A percentile compares a stretch with the other conserved stretches of the same genome.
phyloP scores from a whole-genome alignment of 2,797 vertebrate species.

The Knipowitschia caucasica region DNA sequence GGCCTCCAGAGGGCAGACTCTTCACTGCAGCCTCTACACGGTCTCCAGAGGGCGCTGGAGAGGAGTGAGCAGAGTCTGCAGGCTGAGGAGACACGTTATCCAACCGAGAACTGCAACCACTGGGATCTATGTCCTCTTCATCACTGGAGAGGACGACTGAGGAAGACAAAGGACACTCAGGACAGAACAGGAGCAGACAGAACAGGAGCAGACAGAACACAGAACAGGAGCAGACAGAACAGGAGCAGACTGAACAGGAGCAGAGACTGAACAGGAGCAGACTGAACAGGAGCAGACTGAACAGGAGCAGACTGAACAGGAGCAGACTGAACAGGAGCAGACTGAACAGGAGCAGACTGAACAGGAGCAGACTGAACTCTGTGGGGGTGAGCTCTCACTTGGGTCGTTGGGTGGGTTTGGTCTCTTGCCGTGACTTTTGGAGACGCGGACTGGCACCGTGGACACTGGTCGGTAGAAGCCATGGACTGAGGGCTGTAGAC shows the following conservation, averaged over 20 bases:
- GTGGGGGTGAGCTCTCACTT: slow-evolving; percentile 82
- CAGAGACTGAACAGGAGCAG: neutral
- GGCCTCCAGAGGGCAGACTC: slow-evolving; percentile 84
- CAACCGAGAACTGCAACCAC: slow-evolving; percentile 81
- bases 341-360: neutral
- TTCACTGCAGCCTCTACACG: slow-evolving; percentile 90
- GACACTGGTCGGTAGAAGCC: slow-evolving; percentile 80
- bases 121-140: slow-evolving; percentile 80
- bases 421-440: slow-evolving; percentile 48
- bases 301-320: neutral
- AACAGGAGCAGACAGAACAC: neutral
- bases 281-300: neutral
- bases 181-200: neutral
- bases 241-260: neutral
- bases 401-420: slow-evolving; percentile 85
- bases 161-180: neutral
- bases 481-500: neutral
- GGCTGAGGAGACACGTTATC: slow-evolving; percentile 86
- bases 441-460: slow-evolving; percentile 43
- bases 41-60: slow-evolving; percentile 85
- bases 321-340: too few species aligned
- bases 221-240: neutral
- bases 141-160: slow-evolving; percentile 93
- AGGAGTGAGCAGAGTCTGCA: slow-evolving; percentile 91
- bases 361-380: neutral